Evolutionary conservation across 2,113 vertebrate species (phyloP), one percentile per base, ranked within the genome.

Genomic region (Hoplias malabaricus): DNA sequence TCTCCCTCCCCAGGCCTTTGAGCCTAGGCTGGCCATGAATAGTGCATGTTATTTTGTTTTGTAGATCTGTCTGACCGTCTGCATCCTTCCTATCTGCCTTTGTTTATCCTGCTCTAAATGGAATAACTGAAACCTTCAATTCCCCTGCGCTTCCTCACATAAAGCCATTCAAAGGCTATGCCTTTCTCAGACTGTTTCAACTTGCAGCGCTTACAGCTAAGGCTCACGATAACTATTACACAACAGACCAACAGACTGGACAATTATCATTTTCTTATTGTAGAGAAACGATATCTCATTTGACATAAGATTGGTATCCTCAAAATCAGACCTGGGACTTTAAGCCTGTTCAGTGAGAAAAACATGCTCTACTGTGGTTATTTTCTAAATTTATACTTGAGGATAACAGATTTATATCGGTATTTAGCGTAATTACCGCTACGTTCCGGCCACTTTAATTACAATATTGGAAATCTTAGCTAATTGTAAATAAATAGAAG

Each of bases 21-120:
- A 90, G 88, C 83, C 82, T 82, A 84, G 83, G 33, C 84, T 84
- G 86, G 82, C 83, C 89, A 90, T 92, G 90, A 92, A 93, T 93
- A 91, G 88, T 92, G 88, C 76, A 91, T 91, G 89, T 89, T 92
- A 86, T 90, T 90, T 89, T 89, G 82, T 87, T 87, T 91, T 85
- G 86, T 86, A 85, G 84, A 87, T 88, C 87, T 86, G 81, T 90
- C 90, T 91, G 85, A 80, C 80, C 85, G 83, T 82, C 84, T 85
- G 84, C 80, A 82, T 88, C 56, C 27, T 69, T 59, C 66, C 12
- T 38, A 31, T 65, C 36, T 68, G 42, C 57, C 23, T 66, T 82
- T 88, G 83, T 90, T 87, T 87, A 85, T 88, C 88, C 74, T 86
- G 43, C 34, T 83, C 65, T 79, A 83, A 73, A 54, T 46, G 83